phyloP scores from a whole-genome alignment of 2,113 vertebrate genomes.

The Lonchura striata region DNA sequence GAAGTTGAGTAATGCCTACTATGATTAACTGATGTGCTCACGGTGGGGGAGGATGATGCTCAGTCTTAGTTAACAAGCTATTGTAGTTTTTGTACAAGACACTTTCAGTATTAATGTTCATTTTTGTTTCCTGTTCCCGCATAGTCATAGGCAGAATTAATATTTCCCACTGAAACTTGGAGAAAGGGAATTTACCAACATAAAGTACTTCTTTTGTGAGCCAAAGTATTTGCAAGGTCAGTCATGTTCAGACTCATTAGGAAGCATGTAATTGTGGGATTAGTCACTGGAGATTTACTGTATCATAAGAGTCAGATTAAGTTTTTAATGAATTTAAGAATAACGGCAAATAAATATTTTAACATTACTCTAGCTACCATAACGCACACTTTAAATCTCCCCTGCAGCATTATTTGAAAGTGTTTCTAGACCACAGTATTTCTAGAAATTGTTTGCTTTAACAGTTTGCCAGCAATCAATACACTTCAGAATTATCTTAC shows the following conservation, averaged over 20 bases:
- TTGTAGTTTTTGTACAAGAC: background rate
- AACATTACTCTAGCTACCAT: background rate
- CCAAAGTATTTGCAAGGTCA: slow-evolving; percentile 31
- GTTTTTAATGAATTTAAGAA: slow-evolving; percentile 25
- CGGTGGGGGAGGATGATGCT: slow-evolving; percentile 46
- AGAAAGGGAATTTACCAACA: background rate
- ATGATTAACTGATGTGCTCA: slow-evolving; percentile 48
- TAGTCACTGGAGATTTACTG: slow-evolving; percentile 43
- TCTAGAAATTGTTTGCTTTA: background rate
- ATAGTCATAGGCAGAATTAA: background rate
- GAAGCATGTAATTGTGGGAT: slow-evolving; percentile 4
- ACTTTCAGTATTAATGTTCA: background rate
- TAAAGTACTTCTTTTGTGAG: background rate
- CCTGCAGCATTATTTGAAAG: background rate
- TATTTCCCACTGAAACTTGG: background rate
- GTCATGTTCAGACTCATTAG: slow-evolving; percentile 19
- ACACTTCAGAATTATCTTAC: background rate
- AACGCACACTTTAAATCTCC: background rate
- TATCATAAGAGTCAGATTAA: slow-evolving; percentile 51
- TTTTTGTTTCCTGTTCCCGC: background rate
- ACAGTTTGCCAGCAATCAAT: background rate
- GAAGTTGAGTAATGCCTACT: slow-evolving; percentile 52
- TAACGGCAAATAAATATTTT: slow-evolving; percentile 21
- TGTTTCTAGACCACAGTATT: background rate
- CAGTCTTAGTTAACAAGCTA: background rate